Percentiles rank a stretch among this genome's conserved stretches.
Evolutionary conservation across 2,797 vertebrate genomes (phyloP).

Genomic region (Hyperoplus lanceolatus): DNA sequence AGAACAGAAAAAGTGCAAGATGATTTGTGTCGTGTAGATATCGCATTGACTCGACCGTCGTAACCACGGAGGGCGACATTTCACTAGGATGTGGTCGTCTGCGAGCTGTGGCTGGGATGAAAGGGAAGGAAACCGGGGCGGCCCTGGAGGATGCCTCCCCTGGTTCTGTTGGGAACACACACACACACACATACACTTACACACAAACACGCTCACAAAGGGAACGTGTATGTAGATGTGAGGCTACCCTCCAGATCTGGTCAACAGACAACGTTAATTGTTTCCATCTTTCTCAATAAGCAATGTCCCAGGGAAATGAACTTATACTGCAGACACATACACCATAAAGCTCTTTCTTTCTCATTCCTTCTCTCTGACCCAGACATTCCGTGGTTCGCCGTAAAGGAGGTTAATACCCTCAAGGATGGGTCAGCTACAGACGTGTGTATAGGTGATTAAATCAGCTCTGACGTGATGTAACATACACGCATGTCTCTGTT

Average conservation of each 20-base stretch:
- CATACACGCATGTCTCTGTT: conserved; percentile 14
- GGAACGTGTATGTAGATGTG: conserved; percentile 62
- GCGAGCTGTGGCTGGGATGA: conserved; percentile 59
- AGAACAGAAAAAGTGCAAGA: conserved; percentile 3
- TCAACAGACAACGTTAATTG: conserved; percentile 72
- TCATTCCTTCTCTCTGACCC: not conserved
- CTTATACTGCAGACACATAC: conserved; percentile 33
- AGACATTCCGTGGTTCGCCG: conserved; percentile 33
- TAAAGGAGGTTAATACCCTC: conserved; percentile 42
- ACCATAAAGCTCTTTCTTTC: conserved; percentile 6
- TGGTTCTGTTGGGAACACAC: conserved; percentile 15
- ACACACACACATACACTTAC: conserved; percentile 4
- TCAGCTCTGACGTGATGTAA: conserved; percentile 31
- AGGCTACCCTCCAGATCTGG: conserved; percentile 64
- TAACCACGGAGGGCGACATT: conserved; percentile 13
- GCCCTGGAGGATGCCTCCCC: conserved; percentile 47
- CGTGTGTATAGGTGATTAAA: conserved; percentile 34
- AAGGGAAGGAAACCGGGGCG: conserved; percentile 63
- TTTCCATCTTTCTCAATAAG: conserved; percentile 58
- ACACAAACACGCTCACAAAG: conserved; percentile 17
- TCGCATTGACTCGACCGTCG: conserved; percentile 17
- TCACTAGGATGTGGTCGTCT: conserved; percentile 52
- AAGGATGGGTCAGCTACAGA: conserved; percentile 48
- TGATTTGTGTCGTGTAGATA: conserved; percentile 12
- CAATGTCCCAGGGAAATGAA: conserved; percentile 29